Conservation (phyloP, 2,888 invertebrate species). For the Stenolophus ochropezus region DNA sequence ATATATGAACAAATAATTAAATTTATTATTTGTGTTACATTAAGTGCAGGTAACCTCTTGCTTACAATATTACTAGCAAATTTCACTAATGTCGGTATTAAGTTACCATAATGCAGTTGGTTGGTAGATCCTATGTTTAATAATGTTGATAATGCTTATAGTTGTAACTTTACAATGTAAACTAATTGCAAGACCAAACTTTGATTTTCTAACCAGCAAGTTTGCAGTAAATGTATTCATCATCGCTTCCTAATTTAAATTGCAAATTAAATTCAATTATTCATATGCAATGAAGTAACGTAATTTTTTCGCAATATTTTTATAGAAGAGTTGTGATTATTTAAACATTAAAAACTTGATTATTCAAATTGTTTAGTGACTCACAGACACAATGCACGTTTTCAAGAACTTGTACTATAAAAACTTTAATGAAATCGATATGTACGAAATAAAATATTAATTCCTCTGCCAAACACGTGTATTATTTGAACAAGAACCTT, state of each 20-base stretch:
- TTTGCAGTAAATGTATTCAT: background rate
- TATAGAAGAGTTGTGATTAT: background rate
- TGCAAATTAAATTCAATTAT: background rate
- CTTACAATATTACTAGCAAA: too few species aligned
- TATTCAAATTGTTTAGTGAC: background rate
- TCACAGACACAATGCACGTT: background rate
- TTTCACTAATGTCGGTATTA: too few species aligned
- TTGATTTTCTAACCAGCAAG: background rate
- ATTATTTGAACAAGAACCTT: background rate
- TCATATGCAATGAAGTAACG: background rate
- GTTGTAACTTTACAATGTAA: background rate
- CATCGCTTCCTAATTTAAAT: background rate
- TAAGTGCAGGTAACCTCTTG: too few species aligned
- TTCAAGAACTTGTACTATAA: background rate
- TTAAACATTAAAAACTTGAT: background rate
- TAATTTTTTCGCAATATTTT: background rate
- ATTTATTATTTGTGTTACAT: too few species aligned
- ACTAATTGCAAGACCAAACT: background rate
- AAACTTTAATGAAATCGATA: conserved; percentile 23
- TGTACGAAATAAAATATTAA: background rate
- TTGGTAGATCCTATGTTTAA: background rate
- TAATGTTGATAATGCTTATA: background rate
- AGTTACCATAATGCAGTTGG: background rate
- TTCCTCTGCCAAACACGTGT: background rate
- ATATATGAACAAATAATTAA: too few species aligned